These are phyloP conservation scores for Standfussiana lucernea DNA, from an alignment of 2,888 invertebrate genomes.

Conservation along the genomic window DNA sequence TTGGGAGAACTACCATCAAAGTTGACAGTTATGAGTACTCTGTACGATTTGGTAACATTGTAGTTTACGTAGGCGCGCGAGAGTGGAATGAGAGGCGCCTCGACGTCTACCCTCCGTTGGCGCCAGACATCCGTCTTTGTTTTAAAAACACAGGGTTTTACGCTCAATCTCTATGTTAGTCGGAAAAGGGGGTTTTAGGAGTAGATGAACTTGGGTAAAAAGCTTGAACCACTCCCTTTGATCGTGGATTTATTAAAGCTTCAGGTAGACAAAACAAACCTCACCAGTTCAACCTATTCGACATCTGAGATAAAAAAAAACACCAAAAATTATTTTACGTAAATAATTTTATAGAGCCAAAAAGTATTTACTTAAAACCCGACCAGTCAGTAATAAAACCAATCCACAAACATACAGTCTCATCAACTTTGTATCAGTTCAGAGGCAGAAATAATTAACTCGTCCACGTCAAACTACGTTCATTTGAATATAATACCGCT, in stretches of 20 bases:
- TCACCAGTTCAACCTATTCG: neutral
- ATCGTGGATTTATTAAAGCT: neutral
- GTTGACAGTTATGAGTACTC: constrained; percentile 56
- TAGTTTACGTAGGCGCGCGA: constrained; percentile 70
- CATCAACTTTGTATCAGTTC: constrained; percentile 26
- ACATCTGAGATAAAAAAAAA: neutral
- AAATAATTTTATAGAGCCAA: neutral
- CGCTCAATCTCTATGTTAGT: constrained; percentile 28
- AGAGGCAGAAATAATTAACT: constrained; percentile 74
- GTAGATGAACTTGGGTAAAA: neutral
- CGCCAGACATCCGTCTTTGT: constrained; percentile 75
- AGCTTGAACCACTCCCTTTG: neutral
- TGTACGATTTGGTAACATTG: constrained; percentile 67
- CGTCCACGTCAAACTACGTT: constrained; percentile 70
- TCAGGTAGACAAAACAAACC: neutral
- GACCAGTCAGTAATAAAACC: neutral
- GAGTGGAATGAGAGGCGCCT: constrained; percentile 74
- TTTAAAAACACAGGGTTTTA: constrained; percentile 60
- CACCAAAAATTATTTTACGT: neutral
- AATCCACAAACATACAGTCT: neutral
- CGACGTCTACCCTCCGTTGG: constrained; percentile 72
- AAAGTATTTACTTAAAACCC: neutral
- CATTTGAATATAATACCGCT: constrained; percentile 76
- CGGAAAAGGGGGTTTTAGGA: neutral
- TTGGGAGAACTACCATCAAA: constrained; percentile 15